Evolutionary conservation across 1,140 invertebrate genomes (phyloP).

Genomic region (Brachionus plicatilis): DNA sequence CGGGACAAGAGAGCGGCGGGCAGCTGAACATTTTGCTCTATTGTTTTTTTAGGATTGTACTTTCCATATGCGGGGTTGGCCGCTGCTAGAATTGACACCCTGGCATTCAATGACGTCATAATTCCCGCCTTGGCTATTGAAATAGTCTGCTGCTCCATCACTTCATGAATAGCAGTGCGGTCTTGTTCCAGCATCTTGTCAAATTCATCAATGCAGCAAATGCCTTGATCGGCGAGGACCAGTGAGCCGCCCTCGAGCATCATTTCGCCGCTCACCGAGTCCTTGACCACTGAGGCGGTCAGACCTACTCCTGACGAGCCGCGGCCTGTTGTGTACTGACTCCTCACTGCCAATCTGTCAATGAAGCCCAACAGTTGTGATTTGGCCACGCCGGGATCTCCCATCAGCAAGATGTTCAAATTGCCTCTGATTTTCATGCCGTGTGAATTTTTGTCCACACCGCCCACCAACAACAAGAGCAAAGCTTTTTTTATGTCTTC

Average conservation of each 20-base stretch:
- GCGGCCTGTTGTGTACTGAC: constrained; percentile 91
- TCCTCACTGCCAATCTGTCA: constrained; percentile 80
- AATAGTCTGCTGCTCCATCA: constrained; percentile 99
- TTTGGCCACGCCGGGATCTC: constrained; percentile 98
- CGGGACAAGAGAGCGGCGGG: constrained; percentile 92
- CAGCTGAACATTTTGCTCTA: constrained; percentile 95
- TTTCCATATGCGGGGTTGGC: constrained; percentile 97
- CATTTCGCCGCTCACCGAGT: constrained; percentile 94
- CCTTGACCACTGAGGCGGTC: constrained; percentile 94
- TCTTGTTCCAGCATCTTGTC: constrained; percentile 95
- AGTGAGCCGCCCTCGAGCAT: constrained; percentile 94
- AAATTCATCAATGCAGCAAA: constrained; percentile 99
- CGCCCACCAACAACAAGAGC: constrained; percentile 84
- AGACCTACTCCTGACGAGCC: constrained; percentile 95
- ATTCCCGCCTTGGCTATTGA: constrained; percentile 99
- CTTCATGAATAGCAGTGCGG: constrained; percentile 92
- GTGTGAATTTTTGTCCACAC: constrained; percentile 73
- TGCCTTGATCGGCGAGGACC: constrained; percentile 91
- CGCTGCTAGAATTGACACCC: constrained; percentile 92
- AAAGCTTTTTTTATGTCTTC: constrained; percentile 96
- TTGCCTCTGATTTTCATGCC: constrained; percentile 74
- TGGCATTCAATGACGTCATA: constrained; percentile 91
- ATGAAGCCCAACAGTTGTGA: constrained; percentile 92
- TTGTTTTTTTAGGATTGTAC: constrained; percentile 87
- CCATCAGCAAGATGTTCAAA: constrained; percentile 98